Base-by-base conservation (phyloP, 2,113 vertebrate genomes). In the Raja brachyura region DNA sequence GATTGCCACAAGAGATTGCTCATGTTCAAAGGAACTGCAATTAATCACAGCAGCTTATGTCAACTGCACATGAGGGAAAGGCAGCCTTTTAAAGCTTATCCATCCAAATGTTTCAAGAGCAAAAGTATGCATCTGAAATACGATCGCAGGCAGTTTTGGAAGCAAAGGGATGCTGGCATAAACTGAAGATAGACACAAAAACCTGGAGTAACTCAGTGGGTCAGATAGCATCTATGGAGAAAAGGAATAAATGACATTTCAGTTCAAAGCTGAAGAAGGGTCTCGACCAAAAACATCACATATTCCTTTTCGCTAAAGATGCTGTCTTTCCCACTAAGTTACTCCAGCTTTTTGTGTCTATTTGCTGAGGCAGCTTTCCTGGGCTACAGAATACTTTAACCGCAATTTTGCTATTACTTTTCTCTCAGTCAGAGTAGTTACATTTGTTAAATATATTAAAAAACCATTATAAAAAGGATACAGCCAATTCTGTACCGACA, bases 401-500 rank as follows among this genome's bases (percentile, higher is more conserved):
- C 54, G 13, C 54, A 83, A 13, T 61, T 66, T 7, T 16, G 5
- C 31, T 22, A 73, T 63, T n/a, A 28, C 14, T 66, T 88, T 88
- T n/a, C 61, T 88, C 28, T 13, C 28, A 31, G 18, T 14, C 28
- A 88, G 59, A 31, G 39, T 48, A 48, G 39, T 48, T 88, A 66
- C 9, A 31, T 14, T 63, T 18, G 59, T 63, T 66, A 11, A 77
- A 33, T 33, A 33, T 14, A 77, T 48, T 48, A 63, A n/a, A 88
- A 63, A 88, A 16, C 3, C 25, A 31, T 2, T 63, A 88, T 31
- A 63, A 39, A 56, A 96, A 97, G 97, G 99, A 99, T 99, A 99
- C 99, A 94, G 99, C 99, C 94, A 99, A 95, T 93, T 99, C 98
- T 0, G 98, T 99, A 93, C 99, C 98, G 5, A 98, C 96, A 48